Evolutionary conservation across 2,888 invertebrate species (phyloP).

Genomic region (Melieria omissa): DNA sequence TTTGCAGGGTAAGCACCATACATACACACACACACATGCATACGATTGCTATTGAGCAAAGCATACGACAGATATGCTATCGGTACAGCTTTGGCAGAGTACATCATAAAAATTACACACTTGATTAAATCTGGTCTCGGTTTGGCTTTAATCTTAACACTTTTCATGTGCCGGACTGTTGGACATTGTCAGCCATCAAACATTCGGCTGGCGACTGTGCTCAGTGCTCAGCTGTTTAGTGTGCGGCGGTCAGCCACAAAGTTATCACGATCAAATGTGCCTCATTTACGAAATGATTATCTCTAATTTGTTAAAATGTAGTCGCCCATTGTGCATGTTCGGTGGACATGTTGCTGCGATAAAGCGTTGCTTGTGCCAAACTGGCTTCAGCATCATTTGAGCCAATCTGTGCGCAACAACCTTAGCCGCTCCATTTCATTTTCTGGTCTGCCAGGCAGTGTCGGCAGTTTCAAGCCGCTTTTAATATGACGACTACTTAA

Average conservation of each 20-base stretch:
- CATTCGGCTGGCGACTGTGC: slow-evolving; percentile 2
- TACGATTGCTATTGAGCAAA: slow-evolving; percentile 68
- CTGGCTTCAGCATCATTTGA: not conserved
- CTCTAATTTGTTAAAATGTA: slow-evolving; percentile 40
- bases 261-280: slow-evolving; percentile 40
- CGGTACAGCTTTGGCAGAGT: slow-evolving; percentile 12
- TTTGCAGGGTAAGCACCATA: slow-evolving; percentile 81
- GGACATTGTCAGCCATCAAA: not conserved
- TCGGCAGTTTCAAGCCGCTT: slow-evolving; percentile 10
- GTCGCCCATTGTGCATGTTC: slow-evolving; percentile 14
- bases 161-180: not conserved
- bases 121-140: slow-evolving; percentile 29
- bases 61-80: slow-evolving; percentile 70
- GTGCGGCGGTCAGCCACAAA: slow-evolving; percentile 31
- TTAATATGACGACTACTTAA: slow-evolving; percentile 1
- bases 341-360: slow-evolving; percentile 22
- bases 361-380: slow-evolving; percentile 20
- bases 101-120: slow-evolving; percentile 25
- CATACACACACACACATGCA: too few relatives aligned
- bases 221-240: not conserved
- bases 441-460: not conserved
- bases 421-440: too few relatives aligned
- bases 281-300: slow-evolving; percentile 39
- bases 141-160: not conserved
- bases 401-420: slow-evolving; percentile 1